A percentile compares a stretch with the other conserved stretches of the same genome.
These are phyloP conservation scores for Drosophila baimaii DNA, from an alignment of 1,140 invertebrate species.

Conservation along the genomic window DNA sequence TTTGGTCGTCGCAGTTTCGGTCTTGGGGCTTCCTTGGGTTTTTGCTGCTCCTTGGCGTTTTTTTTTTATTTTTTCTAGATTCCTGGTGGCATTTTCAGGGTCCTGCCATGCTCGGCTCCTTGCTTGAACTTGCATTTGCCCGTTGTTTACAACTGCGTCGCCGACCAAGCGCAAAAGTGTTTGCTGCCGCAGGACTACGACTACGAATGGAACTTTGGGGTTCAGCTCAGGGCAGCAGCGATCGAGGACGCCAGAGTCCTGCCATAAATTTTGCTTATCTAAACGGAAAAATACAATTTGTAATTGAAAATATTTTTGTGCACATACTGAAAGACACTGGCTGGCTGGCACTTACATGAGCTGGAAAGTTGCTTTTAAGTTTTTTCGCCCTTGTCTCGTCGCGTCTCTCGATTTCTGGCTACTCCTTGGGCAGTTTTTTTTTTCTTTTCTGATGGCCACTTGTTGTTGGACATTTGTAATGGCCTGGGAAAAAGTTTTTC, in stretches of 20 bases:
- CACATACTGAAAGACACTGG: slow-evolving; percentile 19
- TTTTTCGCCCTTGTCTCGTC: slow-evolving; percentile 11
- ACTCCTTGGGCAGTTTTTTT: background rate
- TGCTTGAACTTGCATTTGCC: slow-evolving; percentile 45
- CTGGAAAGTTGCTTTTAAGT: slow-evolving; percentile 47
- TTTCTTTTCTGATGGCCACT: slow-evolving; percentile 24
- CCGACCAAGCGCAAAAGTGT: slow-evolving; percentile 76
- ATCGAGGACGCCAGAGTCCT: slow-evolving; percentile 30
- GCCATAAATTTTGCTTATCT: slow-evolving; percentile 81
- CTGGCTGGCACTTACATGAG: slow-evolving; percentile 23
- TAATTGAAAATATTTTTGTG: slow-evolving; percentile 80
- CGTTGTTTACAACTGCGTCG: slow-evolving; percentile 77
- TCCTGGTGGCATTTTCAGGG: slow-evolving; percentile 7
- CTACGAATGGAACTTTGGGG: slow-evolving; percentile 41
- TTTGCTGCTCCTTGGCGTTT: no score
- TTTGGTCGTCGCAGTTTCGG: slow-evolving; percentile 36
- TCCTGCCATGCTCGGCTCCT: slow-evolving; percentile 13
- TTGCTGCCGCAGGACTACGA: slow-evolving; percentile 74
- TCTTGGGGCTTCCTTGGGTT: background rate
- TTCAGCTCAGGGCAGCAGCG: slow-evolving; percentile 10
- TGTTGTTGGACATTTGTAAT: slow-evolving; percentile 52
- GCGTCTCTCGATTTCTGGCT: slow-evolving; percentile 18
- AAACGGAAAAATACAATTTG: slow-evolving; percentile 82
- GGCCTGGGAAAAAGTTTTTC: slow-evolving; percentile 18
- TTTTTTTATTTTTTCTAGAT: background rate